phyloP scores from a whole-genome alignment of 2,797 vertebrate genomes.

The Benthosema pterotum region DNA sequence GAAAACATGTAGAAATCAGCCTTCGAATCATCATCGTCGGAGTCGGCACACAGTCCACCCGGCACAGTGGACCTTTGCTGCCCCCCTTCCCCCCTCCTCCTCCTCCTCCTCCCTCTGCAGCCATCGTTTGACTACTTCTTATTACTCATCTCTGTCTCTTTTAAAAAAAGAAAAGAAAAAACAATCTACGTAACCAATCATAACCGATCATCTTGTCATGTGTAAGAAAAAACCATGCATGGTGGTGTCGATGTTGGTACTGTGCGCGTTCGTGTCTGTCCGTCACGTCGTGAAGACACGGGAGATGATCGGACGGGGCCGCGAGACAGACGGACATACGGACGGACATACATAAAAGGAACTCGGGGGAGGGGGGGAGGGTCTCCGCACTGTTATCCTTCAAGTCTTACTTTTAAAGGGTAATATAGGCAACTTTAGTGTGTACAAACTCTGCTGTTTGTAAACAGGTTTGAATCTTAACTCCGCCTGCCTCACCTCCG shows the following conservation, averaged over 20 bases:
- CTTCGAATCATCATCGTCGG: constrained; percentile 15
- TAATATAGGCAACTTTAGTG: too few species aligned
- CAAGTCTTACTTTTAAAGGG: background rate
- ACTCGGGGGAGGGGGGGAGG: too few species aligned
- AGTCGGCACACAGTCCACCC: too few species aligned
- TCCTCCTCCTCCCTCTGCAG: constrained; percentile 16
- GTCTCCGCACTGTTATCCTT: constrained; percentile 7
- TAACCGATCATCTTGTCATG: constrained; percentile 63
- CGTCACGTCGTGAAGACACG: constrained; percentile 29
- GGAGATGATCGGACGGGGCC: constrained; percentile 2
- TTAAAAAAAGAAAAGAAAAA: constrained; percentile 12
- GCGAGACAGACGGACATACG: background rate
- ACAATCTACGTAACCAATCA: constrained; percentile 51
- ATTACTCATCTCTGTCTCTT: constrained; percentile 21
- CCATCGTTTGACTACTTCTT: constrained; percentile 56
- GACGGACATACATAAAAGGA: too few species aligned
- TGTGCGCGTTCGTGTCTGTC: constrained; percentile 54
- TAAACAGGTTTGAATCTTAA: too few species aligned
- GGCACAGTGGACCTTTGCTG: constrained; percentile 46
- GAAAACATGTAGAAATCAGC: constrained; percentile 54
- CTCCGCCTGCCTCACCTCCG: too few species aligned
- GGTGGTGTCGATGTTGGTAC: constrained; percentile 68
- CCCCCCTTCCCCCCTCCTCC: background rate
- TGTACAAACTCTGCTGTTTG: too few species aligned
- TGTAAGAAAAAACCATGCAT: constrained; percentile 67